Base-by-base conservation (phyloP, 2,797 vertebrate species). In the Gobionotothen gibberifrons region DNA sequence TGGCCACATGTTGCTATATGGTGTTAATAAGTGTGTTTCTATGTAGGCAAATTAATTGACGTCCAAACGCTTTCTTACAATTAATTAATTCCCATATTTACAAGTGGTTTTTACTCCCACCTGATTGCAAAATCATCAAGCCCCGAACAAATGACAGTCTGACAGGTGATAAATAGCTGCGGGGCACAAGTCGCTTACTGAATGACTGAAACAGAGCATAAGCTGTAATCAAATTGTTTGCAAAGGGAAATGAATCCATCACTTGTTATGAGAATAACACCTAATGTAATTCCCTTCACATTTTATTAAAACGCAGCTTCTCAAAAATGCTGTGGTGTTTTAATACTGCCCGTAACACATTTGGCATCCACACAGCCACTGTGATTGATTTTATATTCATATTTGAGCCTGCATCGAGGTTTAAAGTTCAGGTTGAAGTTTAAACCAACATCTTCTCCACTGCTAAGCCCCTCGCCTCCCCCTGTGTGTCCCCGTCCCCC, bases 151-250 rank as follows among this genome's bases (percentile, higher is more conserved):
- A 1, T 42, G 21, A 17, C 4, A 55, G 47, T 46, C 29, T 78
- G 56, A 62, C 73, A 58, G 55, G 9, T 63, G 60, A 77, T 81
- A 39, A 84, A 77, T 44, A 22, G 26, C 66, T 69, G n/a, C 40
- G 42, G 42, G 39, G 26, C 16, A 26, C 26, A 71, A 69, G 76
- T 67, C n/a, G 44, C 13, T 63, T 71, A 56, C 77, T 77, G 65
- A 87, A 80, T 36, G 10, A n/a, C 48, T 81, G 11, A 6, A 43
- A 61, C 48, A 71, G 69, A 78, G 32, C 21, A 64, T 29, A 32
- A 74, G 19, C 55, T 80, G 21, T 54, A 78, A 69, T 82, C 64
- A 81, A 64, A 81, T 11, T 77, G 65, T 40, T 70, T 63, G 40
- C 32, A 36, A 68, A 26, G 62, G 6, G 61, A 57, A 73, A 76